Conservation (phyloP, 2,888 invertebrate species). For the Junonia oenone region DNA sequence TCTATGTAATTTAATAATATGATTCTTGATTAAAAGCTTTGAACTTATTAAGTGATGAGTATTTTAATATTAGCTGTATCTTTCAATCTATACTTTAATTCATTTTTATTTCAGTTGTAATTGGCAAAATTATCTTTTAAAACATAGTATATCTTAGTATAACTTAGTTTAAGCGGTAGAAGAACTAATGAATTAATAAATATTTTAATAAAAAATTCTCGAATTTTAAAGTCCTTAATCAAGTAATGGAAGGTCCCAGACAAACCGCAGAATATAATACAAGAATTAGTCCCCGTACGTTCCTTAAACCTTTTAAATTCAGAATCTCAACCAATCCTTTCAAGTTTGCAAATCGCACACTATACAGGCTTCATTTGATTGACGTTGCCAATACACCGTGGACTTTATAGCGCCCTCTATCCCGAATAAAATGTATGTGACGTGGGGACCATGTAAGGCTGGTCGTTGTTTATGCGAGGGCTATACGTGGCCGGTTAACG, state of each 20-base stretch:
- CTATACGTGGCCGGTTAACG: constrained; percentile 15
- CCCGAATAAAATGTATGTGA: constrained; percentile 36
- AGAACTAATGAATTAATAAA: too few species aligned
- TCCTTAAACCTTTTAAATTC: constrained; percentile 35
- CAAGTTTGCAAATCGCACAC: constrained; percentile 53
- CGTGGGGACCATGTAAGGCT: constrained; percentile 26
- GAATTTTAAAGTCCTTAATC: background rate
- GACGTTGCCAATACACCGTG: constrained; percentile 35
- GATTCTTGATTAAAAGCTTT: too few species aligned
- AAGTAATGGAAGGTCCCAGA: constrained; percentile 6
- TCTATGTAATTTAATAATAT: too few species aligned
- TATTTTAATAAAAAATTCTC: background rate
- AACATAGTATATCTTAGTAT: too few species aligned
- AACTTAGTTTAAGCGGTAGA: too few species aligned
- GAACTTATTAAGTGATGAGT: too few species aligned
- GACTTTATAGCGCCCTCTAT: constrained; percentile 13
- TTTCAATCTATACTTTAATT: too few species aligned
- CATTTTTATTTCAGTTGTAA: too few species aligned
- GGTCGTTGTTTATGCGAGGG: constrained; percentile 36
- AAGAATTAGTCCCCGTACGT: constrained; percentile 19
- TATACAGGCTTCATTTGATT: constrained; percentile 54
- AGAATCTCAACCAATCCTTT: constrained; percentile 58
- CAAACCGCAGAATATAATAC: constrained; percentile 6
- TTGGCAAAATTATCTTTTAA: too few species aligned
- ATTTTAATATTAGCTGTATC: too few species aligned